Evolutionary conservation across 2,113 vertebrate species (phyloP).

Genomic region (Pogonocichla stellata): DNA sequence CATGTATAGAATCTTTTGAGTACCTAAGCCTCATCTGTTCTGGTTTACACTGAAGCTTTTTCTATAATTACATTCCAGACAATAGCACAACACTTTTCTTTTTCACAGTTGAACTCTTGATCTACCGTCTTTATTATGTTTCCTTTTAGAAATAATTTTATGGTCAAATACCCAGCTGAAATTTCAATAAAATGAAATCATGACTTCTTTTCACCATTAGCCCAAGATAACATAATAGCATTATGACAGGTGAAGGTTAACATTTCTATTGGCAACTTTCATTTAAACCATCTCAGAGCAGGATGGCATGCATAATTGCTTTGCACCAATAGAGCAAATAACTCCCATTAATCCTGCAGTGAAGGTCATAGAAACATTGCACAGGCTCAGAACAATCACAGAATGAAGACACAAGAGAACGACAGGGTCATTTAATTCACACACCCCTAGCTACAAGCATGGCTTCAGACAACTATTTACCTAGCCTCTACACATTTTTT

Average conservation of each 20-base stretch:
- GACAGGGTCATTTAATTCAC: slow-evolving; percentile 1
- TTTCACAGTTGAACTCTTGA: slow-evolving; percentile 47
- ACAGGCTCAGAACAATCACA: slow-evolving; percentile 9
- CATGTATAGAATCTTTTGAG: not conserved
- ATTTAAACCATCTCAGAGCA: slow-evolving; percentile 54
- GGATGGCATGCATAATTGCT: slow-evolving; percentile 54
- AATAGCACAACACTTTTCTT: slow-evolving; percentile 29
- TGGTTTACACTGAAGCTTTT: not conserved
- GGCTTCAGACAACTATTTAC: not conserved
- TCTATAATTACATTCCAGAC: slow-evolving; percentile 28
- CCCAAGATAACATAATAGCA: slow-evolving; percentile 44
- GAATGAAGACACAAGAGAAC: not conserved
- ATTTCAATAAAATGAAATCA: slow-evolving; percentile 63
- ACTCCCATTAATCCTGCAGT: slow-evolving; percentile 49
- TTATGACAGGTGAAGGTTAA: slow-evolving; percentile 60
- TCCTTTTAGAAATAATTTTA: slow-evolving; percentile 59
- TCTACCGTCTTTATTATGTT: not conserved
- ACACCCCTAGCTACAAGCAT: not conserved
- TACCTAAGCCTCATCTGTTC: not conserved
- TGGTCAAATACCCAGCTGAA: slow-evolving; percentile 54
- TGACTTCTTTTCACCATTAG: slow-evolving; percentile 47
- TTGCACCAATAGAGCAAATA: slow-evolving; percentile 40
- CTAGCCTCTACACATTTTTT: not conserved
- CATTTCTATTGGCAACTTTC: slow-evolving; percentile 52
- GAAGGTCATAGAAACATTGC: slow-evolving; percentile 32